Base-by-base conservation (phyloP, 2,888 invertebrate species). In the Aporophyla lueneburgensis region DNA sequence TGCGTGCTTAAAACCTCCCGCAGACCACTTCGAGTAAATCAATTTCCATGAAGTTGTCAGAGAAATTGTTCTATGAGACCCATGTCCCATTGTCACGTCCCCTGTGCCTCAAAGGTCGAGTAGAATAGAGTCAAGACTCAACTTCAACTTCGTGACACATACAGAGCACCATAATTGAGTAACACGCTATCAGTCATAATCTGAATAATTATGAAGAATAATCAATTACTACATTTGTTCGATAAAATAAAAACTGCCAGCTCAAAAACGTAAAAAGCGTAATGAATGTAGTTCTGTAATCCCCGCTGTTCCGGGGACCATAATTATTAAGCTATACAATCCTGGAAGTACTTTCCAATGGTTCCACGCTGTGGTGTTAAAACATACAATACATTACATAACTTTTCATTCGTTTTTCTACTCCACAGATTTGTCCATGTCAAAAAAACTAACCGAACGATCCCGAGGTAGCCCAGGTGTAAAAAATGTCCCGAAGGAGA, bases 361-460 rank as follows among this genome's bases (percentile, higher is more conserved):
- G 33, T 33, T 51, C 53, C 53, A 67, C 16, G 6, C 53, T 67
- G 10, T 33, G 3, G 12, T 46, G 12, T 24, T 27, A 51, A 3
- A 33, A 33, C n/a, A 51, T n/a, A 33, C 53, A 1, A n/a, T 67
- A 65, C 27, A 65, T 65, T 7, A 27, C 65, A 27, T 14, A 49
- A 19, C 2, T 7, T 27, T 56, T 9, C 6, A 40, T 33, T 6
- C 10, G n/a, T 40, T 10, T 40, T 56, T 19, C 16, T n/a, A 19
- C n/a, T 56, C 19, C 56, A 24, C 67, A 67, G 67, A 67, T 7
- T n/a, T 67, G 4, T 19, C 40, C n/a, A 67, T 67, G 67, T 40
- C 67, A 56, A 67, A 67, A 67, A 40, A 56, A 40, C 2, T n/a
- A n/a, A 67, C n/a, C 40, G 16, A 33, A 54, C 53, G 33, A 67